Evolutionary conservation across 2,888 invertebrate species (phyloP).

Genomic region (Vesta saturnalis): DNA sequence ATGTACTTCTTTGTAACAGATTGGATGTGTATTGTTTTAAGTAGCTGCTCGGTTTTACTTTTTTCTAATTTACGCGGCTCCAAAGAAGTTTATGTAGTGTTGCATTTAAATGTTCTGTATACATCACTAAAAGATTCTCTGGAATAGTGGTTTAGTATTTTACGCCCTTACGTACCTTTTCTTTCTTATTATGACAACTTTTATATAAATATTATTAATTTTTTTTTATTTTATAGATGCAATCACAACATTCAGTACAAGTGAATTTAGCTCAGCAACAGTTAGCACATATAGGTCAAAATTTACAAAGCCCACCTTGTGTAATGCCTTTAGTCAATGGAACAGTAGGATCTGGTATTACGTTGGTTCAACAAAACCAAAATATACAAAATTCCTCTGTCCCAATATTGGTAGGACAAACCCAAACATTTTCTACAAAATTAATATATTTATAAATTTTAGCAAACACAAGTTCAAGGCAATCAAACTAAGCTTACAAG

Average conservation of each 20-base stretch:
- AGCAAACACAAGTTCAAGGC: constrained; percentile 76
- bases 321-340: constrained; percentile 56
- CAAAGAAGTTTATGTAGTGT: too few relatives aligned
- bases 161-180: too few relatives aligned
- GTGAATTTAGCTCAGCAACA: constrained; percentile 54
- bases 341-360: constrained; percentile 60
- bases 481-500: constrained; percentile 51
- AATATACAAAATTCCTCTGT: constrained; percentile 62
- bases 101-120: too few relatives aligned
- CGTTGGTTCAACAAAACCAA: constrained; percentile 63
- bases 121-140: too few relatives aligned
- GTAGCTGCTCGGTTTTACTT: too few relatives aligned
- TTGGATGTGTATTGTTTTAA: too few relatives aligned
- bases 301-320: constrained; percentile 49
- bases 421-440: neutral
- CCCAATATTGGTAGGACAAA: constrained; percentile 29
- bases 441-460: constrained; percentile 15
- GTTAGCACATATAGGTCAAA: constrained; percentile 51
- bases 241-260: constrained; percentile 48
- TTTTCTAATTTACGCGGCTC: too few relatives aligned
- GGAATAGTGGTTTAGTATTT: neutral
- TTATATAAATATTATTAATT: neutral
- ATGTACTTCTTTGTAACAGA: too few relatives aligned
- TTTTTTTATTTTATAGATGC: constrained; percentile 30
- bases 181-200: too few relatives aligned